Conservation (phyloP, 2,797 vertebrate species). For the Aplochiton taeniatus region DNA sequence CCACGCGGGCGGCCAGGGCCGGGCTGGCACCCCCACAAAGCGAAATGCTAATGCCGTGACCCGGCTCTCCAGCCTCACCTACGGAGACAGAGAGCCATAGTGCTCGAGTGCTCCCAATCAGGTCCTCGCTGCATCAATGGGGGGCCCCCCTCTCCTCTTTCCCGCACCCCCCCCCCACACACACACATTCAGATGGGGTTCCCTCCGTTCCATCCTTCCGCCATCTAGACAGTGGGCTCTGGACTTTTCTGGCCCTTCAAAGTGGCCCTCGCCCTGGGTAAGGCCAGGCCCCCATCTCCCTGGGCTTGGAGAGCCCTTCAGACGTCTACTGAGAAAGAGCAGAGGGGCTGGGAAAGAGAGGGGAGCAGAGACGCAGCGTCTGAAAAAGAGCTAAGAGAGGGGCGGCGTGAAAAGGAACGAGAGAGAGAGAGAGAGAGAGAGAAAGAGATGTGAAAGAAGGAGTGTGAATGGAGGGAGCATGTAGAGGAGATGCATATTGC, state of each 20-base stretch:
- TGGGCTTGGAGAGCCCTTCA: conserved; percentile 70
- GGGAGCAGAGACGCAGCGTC: conserved; percentile 36
- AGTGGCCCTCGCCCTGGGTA: conserved; percentile 51
- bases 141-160: conserved; percentile 60
- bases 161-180: conserved; percentile 9
- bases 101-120: conserved; percentile 71
- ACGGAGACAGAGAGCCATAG: conserved; percentile 61
- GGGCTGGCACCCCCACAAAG: conserved; percentile 61
- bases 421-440: conserved; percentile 22
- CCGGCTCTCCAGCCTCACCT: conserved; percentile 66
- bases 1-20: conserved; percentile 53
- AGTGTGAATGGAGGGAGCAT: conserved; percentile 58
- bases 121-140: conserved; percentile 74
- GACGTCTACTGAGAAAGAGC: conserved; percentile 77
- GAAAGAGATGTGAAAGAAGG: conserved; percentile 26
- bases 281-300: conserved; percentile 66
- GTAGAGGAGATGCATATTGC: conserved; percentile 65
- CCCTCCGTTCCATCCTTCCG: conserved; percentile 41
- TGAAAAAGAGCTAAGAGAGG: conserved; percentile 50
- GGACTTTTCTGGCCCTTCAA: neutral
- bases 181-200: conserved; percentile 62
- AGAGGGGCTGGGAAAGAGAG: conserved; percentile 67
- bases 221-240: conserved; percentile 58
- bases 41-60: conserved; percentile 76
- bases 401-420: conserved; percentile 27